These are phyloP conservation scores for Macquaria australasica DNA, from an alignment of 2,113 vertebrate species.

Conservation along the genomic window DNA sequence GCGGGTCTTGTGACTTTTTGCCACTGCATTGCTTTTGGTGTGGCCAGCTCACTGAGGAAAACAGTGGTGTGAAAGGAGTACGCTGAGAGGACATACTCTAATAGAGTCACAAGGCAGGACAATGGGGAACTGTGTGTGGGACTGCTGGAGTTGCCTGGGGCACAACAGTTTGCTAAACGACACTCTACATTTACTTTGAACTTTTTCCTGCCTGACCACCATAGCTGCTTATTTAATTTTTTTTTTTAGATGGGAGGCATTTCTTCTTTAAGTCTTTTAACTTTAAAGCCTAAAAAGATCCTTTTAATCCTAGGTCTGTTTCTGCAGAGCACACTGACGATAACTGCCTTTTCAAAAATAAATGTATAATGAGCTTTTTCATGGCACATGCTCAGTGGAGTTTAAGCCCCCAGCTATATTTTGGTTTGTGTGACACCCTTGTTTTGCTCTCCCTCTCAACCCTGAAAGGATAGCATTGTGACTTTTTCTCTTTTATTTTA, in stretches of 20 bases:
- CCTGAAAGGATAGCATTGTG: slow-evolving; percentile 75
- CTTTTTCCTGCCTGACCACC: slow-evolving; percentile 27
- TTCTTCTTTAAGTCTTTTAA: neutral
- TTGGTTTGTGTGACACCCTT: slow-evolving; percentile 66
- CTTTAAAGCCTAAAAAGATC: too few species aligned
- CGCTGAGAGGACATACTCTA: slow-evolving; percentile 54
- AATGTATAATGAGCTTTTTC: slow-evolving; percentile 18
- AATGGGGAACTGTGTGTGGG: slow-evolving; percentile 64
- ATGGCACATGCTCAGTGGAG: slow-evolving; percentile 44
- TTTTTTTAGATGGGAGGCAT: neutral
- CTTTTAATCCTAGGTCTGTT: neutral
- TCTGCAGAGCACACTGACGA: neutral
- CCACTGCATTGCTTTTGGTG: slow-evolving; percentile 10
- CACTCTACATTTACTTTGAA: slow-evolving; percentile 58
- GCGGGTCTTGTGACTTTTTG: slow-evolving; percentile 67
- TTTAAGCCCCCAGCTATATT: slow-evolving; percentile 58
- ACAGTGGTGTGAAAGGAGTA: slow-evolving; percentile 28
- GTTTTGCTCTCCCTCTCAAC: slow-evolving; percentile 48
- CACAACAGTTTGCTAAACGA: slow-evolving; percentile 22
- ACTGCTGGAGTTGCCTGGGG: slow-evolving; percentile 49
- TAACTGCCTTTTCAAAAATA: slow-evolving; percentile 17
- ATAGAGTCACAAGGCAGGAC: slow-evolving; percentile 77
- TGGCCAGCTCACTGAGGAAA: slow-evolving; percentile 23
- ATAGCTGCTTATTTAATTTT: neutral
- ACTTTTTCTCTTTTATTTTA: slow-evolving; percentile 59